phyloP scores from a whole-genome alignment of 2,888 invertebrate species.

The Caenorhabditis drosophilae region DNA sequence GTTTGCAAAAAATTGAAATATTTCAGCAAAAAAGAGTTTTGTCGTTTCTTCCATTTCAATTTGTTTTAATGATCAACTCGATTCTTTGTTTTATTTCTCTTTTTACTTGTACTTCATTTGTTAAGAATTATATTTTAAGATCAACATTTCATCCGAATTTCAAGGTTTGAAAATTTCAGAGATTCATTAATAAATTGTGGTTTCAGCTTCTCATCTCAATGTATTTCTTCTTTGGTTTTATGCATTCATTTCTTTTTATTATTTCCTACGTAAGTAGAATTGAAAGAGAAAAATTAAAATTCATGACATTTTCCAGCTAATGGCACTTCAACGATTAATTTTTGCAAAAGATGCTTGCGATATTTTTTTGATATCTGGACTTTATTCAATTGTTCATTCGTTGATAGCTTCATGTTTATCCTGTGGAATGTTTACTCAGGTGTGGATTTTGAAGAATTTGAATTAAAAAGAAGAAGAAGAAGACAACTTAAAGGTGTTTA shows the following conservation, averaged over 20 bases:
- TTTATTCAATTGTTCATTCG: slow-evolving; percentile 22
- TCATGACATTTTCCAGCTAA: slow-evolving; percentile 1
- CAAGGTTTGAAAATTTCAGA: too few relatives aligned
- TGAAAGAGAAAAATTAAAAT: background rate
- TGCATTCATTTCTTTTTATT: slow-evolving; percentile 23
- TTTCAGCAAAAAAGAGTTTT: too few relatives aligned
- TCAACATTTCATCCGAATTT: slow-evolving; percentile 33
- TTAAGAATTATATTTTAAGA: slow-evolving; percentile 25
- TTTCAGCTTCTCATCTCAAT: slow-evolving; percentile 25
- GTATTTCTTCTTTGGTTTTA: slow-evolving; percentile 26
- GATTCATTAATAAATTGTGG: too few relatives aligned
- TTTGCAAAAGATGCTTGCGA: slow-evolving; percentile 19
- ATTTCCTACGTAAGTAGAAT: slow-evolving; percentile 11
- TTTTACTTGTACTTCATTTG: slow-evolving; percentile 24
- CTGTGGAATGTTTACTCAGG: slow-evolving; percentile 31
- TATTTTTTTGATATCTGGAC: slow-evolving; percentile 13
- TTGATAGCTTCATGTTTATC: slow-evolving; percentile 24
- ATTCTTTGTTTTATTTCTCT: slow-evolving; percentile 19
- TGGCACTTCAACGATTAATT: slow-evolving; percentile 18
- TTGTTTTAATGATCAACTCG: background rate
- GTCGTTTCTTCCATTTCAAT: slow-evolving; percentile 3
- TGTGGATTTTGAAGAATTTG: background rate
- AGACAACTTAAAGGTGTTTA: too few relatives aligned
- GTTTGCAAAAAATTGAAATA: too few relatives aligned
- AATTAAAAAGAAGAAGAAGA: too few relatives aligned